Conservation (phyloP, 2,888 invertebrate species). For the Glomeris marginata region DNA sequence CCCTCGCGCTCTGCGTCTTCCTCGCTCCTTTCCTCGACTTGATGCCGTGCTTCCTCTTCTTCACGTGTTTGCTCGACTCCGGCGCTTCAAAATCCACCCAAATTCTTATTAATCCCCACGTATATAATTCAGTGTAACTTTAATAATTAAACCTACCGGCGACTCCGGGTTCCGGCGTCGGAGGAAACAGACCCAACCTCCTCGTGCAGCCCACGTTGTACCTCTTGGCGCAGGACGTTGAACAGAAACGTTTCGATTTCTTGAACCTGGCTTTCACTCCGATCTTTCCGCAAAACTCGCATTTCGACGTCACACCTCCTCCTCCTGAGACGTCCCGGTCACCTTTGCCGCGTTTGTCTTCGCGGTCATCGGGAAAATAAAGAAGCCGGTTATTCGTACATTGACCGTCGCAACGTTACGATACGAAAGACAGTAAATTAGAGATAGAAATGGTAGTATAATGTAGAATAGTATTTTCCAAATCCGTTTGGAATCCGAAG, state of each 20-base stretch:
- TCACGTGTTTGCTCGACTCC: not conserved
- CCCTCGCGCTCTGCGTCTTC: conserved; percentile 10
- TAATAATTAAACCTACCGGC: conserved; percentile 6
- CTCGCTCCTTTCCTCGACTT: conserved; percentile 19
- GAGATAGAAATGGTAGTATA: not conserved
- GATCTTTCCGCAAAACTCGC: conserved; percentile 57
- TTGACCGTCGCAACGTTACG: no score
- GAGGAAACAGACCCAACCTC: conserved; percentile 26
- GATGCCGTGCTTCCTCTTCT: conserved; percentile 17
- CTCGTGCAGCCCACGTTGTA: conserved; percentile 33
- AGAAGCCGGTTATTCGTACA: no score
- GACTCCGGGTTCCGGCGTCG: conserved; percentile 9
- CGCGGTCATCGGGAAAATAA: no score
- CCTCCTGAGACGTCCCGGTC: not conserved
- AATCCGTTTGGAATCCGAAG: not conserved
- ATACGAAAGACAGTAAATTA: no score
- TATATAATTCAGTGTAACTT: no score
- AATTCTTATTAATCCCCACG: no score
- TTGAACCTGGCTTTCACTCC: conserved; percentile 50
- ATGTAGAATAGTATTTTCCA: not conserved
- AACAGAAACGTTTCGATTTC: conserved; percentile 60
- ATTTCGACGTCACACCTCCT: conserved; percentile 32
- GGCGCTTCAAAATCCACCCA: not conserved
- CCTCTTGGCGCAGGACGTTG: conserved; percentile 50
- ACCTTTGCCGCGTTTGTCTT: not conserved